phyloP scores from a whole-genome alignment of 2,888 invertebrate species.

The Steromphala cineraria region DNA sequence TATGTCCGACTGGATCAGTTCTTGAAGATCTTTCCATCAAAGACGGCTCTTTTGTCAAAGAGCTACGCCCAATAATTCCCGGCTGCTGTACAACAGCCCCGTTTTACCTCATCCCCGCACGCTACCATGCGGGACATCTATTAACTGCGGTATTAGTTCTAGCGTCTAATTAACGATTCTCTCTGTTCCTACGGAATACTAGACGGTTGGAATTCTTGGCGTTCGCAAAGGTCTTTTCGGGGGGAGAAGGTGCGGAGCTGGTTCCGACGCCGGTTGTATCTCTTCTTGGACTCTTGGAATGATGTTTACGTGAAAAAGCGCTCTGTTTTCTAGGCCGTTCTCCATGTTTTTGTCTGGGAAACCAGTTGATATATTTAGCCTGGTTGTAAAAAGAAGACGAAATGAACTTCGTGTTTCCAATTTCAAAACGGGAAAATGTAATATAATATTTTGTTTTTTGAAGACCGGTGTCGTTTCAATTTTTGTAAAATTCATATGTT shows the following conservation, averaged over 20 bases:
- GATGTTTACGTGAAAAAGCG: too few relatives aligned
- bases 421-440: too few relatives aligned
- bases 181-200: neutral
- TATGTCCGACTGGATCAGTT: neutral
- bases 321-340: too few relatives aligned
- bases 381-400: too few relatives aligned
- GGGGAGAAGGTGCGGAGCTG: neutral
- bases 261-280: neutral
- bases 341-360: too few relatives aligned
- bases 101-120: neutral
- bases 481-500: too few relatives aligned
- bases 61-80: conserved; percentile 6
- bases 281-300: neutral
- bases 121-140: conserved; percentile 10
- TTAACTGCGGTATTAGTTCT: neutral
- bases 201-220: neutral
- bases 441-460: too few relatives aligned
- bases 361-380: too few relatives aligned
- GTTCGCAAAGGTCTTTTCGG: neutral
- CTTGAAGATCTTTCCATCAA: neutral
- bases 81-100: neutral
- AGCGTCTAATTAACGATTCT: conserved; percentile 3
- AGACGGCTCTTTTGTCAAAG: conserved; percentile 12
- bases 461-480: too few relatives aligned
- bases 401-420: too few relatives aligned